Evolutionary conservation across 2,888 invertebrate species (phyloP), one percentile per base, ranked within the genome.

Genomic region (Gandaritis pyraliata): DNA sequence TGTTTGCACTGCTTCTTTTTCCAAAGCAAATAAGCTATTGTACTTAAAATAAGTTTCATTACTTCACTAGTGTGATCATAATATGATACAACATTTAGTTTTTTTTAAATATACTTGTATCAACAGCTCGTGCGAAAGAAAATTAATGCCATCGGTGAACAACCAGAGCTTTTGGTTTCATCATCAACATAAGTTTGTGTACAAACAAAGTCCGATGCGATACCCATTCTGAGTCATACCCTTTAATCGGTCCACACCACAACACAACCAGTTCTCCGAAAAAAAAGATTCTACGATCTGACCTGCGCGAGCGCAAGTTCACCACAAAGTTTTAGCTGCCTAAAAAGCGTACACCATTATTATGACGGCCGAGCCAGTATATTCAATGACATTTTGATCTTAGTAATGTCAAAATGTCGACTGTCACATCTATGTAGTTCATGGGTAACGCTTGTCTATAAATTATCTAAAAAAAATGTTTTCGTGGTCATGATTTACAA

Each of bases 261-360:
- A 86, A 91, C 77, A 78, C 78, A 86, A 91, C 91, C 88, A 82
- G 90, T 91, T 88, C 72, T 65, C 61, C 69, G 75, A 70, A 76
- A 86, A 87, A 84, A 85, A 84, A 77, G 80, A 85, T 82, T 81
- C 83, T 77, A 78, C 75, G 74, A 74, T 80, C 76, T 88, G 90
- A 89, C 88, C 90, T 85, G 87, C 83, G 81, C 78, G 77, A 79
- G 75, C 81, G 84, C 86, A 80, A 75, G 77, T 72, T 72, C 75
- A 76, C 69, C 63, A 58, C 71, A 61, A 65, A 2, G 54, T 39
- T 46, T 43, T 16, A 0, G 7, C 23, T 54, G 18, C n/a, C 10
- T 18, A 13, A 36, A 38, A 38, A 15, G 10, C 16, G 36, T 3
- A 6, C 11, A 7, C 46, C 36, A 46, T 47, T n/a, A 29, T 33